These are phyloP conservation scores for Heliconius hewitsoni DNA, from an alignment of 1,140 invertebrate species.

Conservation along the genomic window DNA sequence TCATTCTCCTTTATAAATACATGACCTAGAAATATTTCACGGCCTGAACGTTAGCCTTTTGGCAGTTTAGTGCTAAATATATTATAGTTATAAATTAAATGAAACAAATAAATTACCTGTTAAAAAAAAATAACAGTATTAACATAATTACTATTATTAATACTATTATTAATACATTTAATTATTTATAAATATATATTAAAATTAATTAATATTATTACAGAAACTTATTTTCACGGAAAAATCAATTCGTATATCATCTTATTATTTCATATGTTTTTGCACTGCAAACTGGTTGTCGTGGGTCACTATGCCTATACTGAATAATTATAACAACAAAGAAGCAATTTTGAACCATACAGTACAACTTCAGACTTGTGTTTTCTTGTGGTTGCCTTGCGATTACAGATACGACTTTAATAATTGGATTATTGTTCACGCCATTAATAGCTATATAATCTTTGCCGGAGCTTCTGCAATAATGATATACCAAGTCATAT, in stretches of 20 bases:
- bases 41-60: too few species aligned
- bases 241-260: conserved; percentile 41
- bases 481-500: conserved; percentile 46
- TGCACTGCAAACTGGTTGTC: conserved; percentile 41
- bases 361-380: conserved; percentile 43
- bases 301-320: conserved; percentile 44
- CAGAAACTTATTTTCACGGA: conserved; percentile 49
- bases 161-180: too few species aligned
- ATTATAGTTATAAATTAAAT: too few species aligned
- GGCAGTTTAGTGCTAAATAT: too few species aligned
- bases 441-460: conserved; percentile 39
- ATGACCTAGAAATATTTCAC: too few species aligned
- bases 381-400: conserved; percentile 55
- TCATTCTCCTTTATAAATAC: too few species aligned
- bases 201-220: conserved; percentile 31
- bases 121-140: neutral
- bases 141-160: too few species aligned
- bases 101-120: too few species aligned
- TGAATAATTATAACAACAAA: conserved; percentile 49
- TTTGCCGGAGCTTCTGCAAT: conserved; percentile 38
- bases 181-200: neutral
- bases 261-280: conserved; percentile 44
- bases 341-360: conserved; percentile 48
- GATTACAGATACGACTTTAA: conserved; percentile 51
- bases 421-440: conserved; percentile 46